Evolutionary conservation across 2,113 vertebrate species (phyloP).

Genomic region (Scalopus aquaticus): DNA sequence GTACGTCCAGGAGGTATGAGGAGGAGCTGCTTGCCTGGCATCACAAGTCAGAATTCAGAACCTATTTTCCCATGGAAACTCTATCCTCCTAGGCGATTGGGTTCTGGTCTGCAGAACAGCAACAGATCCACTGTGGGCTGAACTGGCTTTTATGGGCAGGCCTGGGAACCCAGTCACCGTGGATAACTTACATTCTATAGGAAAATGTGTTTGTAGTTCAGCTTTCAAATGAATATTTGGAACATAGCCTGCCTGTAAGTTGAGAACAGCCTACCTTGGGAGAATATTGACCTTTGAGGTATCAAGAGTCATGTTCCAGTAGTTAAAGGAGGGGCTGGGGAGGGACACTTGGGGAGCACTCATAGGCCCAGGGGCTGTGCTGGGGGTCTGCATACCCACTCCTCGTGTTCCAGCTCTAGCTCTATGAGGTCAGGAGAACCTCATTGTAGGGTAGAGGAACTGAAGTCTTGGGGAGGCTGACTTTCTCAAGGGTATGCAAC

Average conservation of each 20-base stretch:
- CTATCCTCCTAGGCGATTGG: background rate
- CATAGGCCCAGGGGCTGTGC: rapidly evolving
- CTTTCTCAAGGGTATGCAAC: background rate
- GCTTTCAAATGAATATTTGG: background rate
- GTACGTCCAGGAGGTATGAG: background rate
- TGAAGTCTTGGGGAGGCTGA: background rate
- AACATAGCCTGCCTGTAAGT: background rate
- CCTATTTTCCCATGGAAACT: background rate
- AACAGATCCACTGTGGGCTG: background rate
- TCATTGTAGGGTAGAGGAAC: background rate
- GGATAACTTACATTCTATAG: background rate
- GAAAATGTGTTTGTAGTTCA: background rate
- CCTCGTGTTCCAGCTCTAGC: rapidly evolving
- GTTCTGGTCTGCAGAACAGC: background rate
- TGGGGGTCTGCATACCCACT: background rate
- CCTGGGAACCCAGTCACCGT: background rate
- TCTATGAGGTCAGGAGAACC: background rate
- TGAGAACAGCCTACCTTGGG: background rate
- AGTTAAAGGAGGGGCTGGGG: background rate
- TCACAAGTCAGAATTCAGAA: background rate
- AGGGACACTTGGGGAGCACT: background rate
- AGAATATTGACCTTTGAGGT: background rate
- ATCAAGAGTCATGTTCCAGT: background rate
- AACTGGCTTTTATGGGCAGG: background rate
- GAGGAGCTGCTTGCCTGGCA: background rate